phyloP scores from a whole-genome alignment of 2,113 vertebrate species.

The Synchiropus splendidus region DNA sequence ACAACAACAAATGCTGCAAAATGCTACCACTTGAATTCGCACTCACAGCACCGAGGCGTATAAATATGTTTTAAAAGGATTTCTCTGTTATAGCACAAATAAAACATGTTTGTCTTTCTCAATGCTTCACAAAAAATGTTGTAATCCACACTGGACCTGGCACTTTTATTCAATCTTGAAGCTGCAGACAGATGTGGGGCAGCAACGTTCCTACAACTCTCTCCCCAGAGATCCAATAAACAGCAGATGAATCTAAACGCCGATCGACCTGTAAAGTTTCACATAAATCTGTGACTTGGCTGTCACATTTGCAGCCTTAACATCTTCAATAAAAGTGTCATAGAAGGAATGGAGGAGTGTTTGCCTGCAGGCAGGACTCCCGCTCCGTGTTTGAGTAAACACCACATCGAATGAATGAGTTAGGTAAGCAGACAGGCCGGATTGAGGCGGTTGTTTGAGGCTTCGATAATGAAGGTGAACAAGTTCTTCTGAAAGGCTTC shows the following conservation, averaged over 20 bases:
- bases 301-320: constrained; percentile 4
- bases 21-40: no score
- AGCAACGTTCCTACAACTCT: no score
- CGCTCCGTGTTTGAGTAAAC: constrained; percentile 8
- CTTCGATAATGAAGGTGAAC: constrained; percentile 44
- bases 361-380: constrained; percentile 10
- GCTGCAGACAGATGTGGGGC: background rate
- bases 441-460: constrained; percentile 31
- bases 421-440: constrained; percentile 39
- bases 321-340: constrained; percentile 6
- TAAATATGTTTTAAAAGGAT: no score
- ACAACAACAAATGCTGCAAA: no score
- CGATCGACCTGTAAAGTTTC: constrained; percentile 3
- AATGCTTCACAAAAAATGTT: no score
- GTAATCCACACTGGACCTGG: no score
- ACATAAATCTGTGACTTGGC: constrained; percentile 8
- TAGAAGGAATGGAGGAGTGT: constrained; percentile 3
- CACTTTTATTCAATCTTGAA: background rate
- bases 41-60: no score
- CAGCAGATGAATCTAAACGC: constrained; percentile 14
- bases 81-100: no score
- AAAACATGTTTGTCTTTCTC: no score
- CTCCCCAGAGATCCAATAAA: constrained; percentile 16
- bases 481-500: constrained; percentile 8
- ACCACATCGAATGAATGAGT: constrained; percentile 32